Conservation (phyloP, 1,140 invertebrate genomes). For the Pseudomyrmex concolor region DNA sequence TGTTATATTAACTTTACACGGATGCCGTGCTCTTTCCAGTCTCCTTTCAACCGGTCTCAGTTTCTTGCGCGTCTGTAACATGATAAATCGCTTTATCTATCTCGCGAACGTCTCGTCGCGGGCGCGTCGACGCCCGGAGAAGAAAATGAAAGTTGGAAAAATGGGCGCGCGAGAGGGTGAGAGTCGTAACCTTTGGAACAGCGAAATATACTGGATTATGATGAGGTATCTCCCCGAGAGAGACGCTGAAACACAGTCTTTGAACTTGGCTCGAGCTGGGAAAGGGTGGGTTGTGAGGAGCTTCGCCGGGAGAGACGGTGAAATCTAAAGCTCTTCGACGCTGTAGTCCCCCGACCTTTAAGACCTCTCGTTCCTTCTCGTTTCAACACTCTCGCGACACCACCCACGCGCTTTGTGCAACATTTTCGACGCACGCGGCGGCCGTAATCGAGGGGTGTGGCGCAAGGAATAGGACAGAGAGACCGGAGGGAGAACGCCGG, state of each 20-base stretch:
- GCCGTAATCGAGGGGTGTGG: slow-evolving; percentile 65
- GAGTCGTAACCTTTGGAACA: slow-evolving; percentile 55
- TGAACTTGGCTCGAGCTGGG: slow-evolving; percentile 31
- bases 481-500: slow-evolving; percentile 20
- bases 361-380: slow-evolving; percentile 40
- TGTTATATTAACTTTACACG: slow-evolving; percentile 55
- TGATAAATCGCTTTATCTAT: slow-evolving; percentile 64
- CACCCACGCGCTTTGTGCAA: slow-evolving; percentile 51
- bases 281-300: background rate
- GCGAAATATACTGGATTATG: slow-evolving; percentile 54
- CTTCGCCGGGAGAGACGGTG: slow-evolving; percentile 18
- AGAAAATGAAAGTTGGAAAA: slow-evolving; percentile 59
- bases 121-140: slow-evolving; percentile 10
- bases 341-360: slow-evolving; percentile 50
- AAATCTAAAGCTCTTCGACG: slow-evolving; percentile 63
- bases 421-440: slow-evolving; percentile 64
- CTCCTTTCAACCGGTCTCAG: slow-evolving; percentile 21
- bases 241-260: slow-evolving; percentile 55
- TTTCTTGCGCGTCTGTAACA: slow-evolving; percentile 58
- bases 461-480: background rate
- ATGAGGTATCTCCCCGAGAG: slow-evolving; percentile 29
- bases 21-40: slow-evolving; percentile 16
- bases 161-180: slow-evolving; percentile 14
- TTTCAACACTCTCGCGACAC: slow-evolving; percentile 21
- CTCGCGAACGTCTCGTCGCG: slow-evolving; percentile 14